Base-by-base conservation (phyloP, 2,888 invertebrate species). In the Alitta virens region DNA sequence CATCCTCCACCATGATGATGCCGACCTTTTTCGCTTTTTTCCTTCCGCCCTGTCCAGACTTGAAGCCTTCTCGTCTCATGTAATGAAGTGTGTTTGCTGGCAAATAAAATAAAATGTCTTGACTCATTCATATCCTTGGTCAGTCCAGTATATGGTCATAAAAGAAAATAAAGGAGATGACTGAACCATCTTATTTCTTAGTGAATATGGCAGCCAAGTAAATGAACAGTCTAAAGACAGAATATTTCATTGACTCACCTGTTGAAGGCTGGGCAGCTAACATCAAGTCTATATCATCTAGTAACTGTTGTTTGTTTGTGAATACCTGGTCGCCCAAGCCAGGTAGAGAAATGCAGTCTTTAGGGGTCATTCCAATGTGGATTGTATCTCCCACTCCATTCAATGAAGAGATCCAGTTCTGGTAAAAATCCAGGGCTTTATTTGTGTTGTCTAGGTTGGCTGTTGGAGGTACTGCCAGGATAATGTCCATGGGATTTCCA, bases 331-430 rank as follows among this genome's bases (percentile, higher is more conserved):
- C 38, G 56, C 14, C 46, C 23, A 60, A 23, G 9, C 51, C 55
- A 26, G 61, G 60, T 14, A 57, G 33, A 21, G 46, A 40, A 21
- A 43, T 12, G 54, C 67, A 67, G 55, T 65, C 63, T 56, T 62
- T 65, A 16, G 67, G 67, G 5, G 65, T 65, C 49, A 67, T 23
- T 5, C 65, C 65, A 21, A 67, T 58, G 23, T 33, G 60, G 33
- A 65, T 49, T 12, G 49, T 57, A 46, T 58, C 65, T 16, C 33
- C 43, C 46, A 26, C 49, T 52, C 63, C 55, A 58, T 67, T 62
- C 14, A 67, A 53, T 5, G 33, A 33, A 5, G 23, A 18, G 14
- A 57, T 42, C 2, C 65, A n/a, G 27, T 65, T 51, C 24, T 50
- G 23, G 67, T 62, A 65, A 51, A 67, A 67, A n/a, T 40, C 54